Evolutionary conservation across 2,888 invertebrate species (phyloP), one percentile per base, ranked within the genome.

Genomic region (Eupeodes luniger): DNA sequence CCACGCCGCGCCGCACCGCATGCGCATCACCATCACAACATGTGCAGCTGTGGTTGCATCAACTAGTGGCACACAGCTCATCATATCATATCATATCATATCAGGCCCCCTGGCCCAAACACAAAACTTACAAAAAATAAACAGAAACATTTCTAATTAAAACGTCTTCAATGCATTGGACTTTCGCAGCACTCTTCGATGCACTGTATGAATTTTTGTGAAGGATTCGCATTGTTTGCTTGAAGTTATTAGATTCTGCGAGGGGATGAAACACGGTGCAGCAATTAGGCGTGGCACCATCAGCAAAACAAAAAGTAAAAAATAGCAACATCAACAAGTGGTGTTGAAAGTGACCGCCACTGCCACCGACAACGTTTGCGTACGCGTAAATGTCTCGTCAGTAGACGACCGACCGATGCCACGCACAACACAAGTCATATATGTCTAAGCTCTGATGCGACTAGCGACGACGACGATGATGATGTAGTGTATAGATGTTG

Each of bases 221-320:
- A 87, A 84, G 87, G 87, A 87, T 87, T 81, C 84, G 84, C 87
- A 70, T 87, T 87, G 87, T 87, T 76, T 49, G 61, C 76, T 80
- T 87, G 40, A 40, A 7, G 40, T 40, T 40, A 84, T 87, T 87
- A 87, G 87, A 87, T 84, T 81, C 51, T 44, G 80, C 40, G 87
- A 72, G 76, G 76, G 66, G 47, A n/a, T 47, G 59, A 55, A 75
- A 75, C 66, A 9, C 9, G 19, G 57, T 55, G 40, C 59, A 59
- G 76, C 80, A 84, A 87, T 87, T 84, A 87, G 87, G 87, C 87
- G 80, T 87, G 87, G 87, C 87, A 87, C 84, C 87, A 87, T 87
- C 84, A 77, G 76, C 62, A 77, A 69, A 62, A 70, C 53, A 70
- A 70, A 81, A 72, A 67, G 2, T 2, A 27, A 27, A 27, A 27